phyloP scores from a whole-genome alignment of 2,113 vertebrate species.

The Apeltes quadracus region DNA sequence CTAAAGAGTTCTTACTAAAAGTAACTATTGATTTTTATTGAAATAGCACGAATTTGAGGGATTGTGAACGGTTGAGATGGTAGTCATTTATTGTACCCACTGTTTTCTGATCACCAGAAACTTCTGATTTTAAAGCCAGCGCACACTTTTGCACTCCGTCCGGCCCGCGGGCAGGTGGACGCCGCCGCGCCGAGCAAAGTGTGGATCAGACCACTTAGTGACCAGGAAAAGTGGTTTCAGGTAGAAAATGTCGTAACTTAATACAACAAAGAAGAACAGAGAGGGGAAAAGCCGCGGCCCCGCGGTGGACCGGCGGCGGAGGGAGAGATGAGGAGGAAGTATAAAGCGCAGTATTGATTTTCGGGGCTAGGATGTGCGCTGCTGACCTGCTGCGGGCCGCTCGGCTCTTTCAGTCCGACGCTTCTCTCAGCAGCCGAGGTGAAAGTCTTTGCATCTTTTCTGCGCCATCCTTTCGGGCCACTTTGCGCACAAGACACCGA shows the following conservation, averaged over 20 bases:
- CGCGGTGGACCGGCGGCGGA: constrained; percentile 48
- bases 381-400: constrained; percentile 47
- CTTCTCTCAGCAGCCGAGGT: constrained; percentile 46
- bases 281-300: constrained; percentile 30
- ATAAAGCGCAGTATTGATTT: constrained; percentile 75
- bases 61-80: no score
- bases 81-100: no score
- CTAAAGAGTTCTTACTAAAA: constrained; percentile 8
- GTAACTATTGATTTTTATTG: no score
- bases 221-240: neutral
- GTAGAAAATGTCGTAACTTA: no score
- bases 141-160: neutral
- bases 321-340: constrained; percentile 62
- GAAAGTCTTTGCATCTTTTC: neutral
- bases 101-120: no score
- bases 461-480: no score
- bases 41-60: no score
- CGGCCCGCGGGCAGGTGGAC: neutral
- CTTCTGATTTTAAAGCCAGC: no score
- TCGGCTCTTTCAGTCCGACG: constrained; percentile 45
- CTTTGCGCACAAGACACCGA: no score
- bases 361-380: constrained; percentile 50
- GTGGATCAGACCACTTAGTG: neutral
- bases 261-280: neutral
- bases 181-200: neutral